Evolutionary conservation across 1,140 invertebrate species (phyloP).

Genomic region (Drosophila seguyi): DNA sequence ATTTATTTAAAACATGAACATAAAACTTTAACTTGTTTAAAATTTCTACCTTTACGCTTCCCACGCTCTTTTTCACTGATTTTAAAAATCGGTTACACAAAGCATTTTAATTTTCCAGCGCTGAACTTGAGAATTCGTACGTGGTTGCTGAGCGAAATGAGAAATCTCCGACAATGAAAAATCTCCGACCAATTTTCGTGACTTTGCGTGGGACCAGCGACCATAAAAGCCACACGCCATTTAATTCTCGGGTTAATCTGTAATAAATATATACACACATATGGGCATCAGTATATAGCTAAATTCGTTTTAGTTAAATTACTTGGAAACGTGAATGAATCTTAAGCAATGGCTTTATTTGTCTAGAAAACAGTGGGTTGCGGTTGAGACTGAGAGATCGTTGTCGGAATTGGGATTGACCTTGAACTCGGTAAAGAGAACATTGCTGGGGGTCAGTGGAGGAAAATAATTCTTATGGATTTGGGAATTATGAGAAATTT

Average conservation of each 20-base stretch:
- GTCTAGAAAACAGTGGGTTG: slow-evolving; percentile 31
- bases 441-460: background rate
- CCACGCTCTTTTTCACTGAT: slow-evolving; percentile 37
- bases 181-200: slow-evolving; percentile 72
- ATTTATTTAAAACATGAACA: background rate
- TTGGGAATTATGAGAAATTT: background rate
- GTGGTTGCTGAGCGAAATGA: slow-evolving; percentile 40
- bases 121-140: slow-evolving; percentile 47
- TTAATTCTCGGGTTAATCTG: slow-evolving; percentile 77
- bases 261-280: slow-evolving; percentile 58
- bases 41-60: slow-evolving; percentile 26
- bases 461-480: background rate
- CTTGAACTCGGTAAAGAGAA: slow-evolving; percentile 29
- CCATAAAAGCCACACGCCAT: slow-evolving; percentile 77
- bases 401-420: slow-evolving; percentile 4
- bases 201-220: slow-evolving; percentile 74
- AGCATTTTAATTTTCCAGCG: slow-evolving; percentile 25
- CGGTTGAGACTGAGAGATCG: slow-evolving; percentile 10
- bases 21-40: background rate
- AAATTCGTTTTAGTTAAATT: slow-evolving; percentile 72
- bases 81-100: slow-evolving; percentile 20
- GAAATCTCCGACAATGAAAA: slow-evolving; percentile 47
- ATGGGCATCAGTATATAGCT: slow-evolving; percentile 37
- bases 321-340: slow-evolving; percentile 68
- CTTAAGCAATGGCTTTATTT: slow-evolving; percentile 41